These are phyloP conservation scores for Collichthys lucidus DNA, from an alignment of 2,113 vertebrate species.

Conservation along the genomic window DNA sequence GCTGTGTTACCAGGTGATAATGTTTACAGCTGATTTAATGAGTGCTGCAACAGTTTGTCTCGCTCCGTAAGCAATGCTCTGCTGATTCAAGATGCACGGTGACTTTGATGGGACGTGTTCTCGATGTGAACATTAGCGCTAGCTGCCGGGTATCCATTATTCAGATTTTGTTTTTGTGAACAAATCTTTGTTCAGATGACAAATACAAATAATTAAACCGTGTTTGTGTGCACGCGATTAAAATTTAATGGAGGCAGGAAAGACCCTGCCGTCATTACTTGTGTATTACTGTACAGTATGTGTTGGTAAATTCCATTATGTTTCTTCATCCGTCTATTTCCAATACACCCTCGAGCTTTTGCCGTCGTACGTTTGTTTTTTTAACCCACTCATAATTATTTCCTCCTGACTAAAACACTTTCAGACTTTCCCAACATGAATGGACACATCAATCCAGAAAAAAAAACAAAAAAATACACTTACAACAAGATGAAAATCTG, in stretches of 20 bases:
- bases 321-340: neutral
- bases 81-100: neutral
- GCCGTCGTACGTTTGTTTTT: neutral
- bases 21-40: constrained; percentile 50
- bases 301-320: neutral
- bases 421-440: neutral
- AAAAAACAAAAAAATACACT: neutral
- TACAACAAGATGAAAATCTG: constrained; percentile 14
- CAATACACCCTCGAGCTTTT: neutral
- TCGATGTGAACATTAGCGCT: neutral
- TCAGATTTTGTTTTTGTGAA: neutral
- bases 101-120: neutral
- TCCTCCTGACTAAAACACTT: neutral
- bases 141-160: constrained; percentile 2
- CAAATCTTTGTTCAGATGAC: neutral
- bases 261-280: neutral
- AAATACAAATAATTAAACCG: neutral
- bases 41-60: constrained; percentile 20
- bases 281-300: neutral
- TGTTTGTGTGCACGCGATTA: neutral
- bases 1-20: constrained; percentile 28
- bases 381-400: neutral
- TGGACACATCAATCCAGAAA: constrained; percentile 9
- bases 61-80: constrained; percentile 23
- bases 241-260: neutral